These are phyloP conservation scores for Rotaria macrura DNA, from an alignment of 2,888 invertebrate species.

Conservation along the genomic window DNA sequence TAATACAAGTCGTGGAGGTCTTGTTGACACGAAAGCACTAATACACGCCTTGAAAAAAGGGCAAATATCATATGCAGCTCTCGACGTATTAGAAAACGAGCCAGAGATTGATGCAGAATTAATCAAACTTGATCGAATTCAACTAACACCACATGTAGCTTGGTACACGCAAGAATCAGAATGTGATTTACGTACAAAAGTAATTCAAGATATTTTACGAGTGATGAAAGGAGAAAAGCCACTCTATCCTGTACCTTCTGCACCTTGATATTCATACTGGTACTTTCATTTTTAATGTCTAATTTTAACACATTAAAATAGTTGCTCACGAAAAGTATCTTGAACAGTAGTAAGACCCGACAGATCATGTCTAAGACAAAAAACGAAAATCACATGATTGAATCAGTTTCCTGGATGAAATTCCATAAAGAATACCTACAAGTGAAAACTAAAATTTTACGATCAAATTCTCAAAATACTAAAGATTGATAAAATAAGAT, in stretches of 20 bases:
- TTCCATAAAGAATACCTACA: too few relatives aligned
- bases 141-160: neutral
- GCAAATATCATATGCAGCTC: conserved; percentile 23
- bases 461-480: too few relatives aligned
- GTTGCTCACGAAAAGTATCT: too few relatives aligned
- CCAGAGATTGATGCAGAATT: neutral
- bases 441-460: too few relatives aligned
- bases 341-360: too few relatives aligned
- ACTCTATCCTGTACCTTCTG: neutral
- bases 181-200: neutral
- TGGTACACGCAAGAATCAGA: neutral
- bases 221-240: neutral
- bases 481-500: too few relatives aligned
- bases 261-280: neutral
- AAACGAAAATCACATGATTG: too few relatives aligned
- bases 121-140: neutral
- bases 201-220: neutral
- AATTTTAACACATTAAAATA: too few relatives aligned
- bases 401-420: too few relatives aligned
- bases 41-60: conserved; percentile 21
- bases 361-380: too few relatives aligned
- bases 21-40: conserved; percentile 28
- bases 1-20: conserved; percentile 27
- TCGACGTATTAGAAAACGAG: conserved; percentile 29
- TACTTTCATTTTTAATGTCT: too few relatives aligned